Evolutionary conservation across 2,888 invertebrate species (phyloP), one percentile per base, ranked within the genome.

Genomic region (Chrysolina haemoptera): DNA sequence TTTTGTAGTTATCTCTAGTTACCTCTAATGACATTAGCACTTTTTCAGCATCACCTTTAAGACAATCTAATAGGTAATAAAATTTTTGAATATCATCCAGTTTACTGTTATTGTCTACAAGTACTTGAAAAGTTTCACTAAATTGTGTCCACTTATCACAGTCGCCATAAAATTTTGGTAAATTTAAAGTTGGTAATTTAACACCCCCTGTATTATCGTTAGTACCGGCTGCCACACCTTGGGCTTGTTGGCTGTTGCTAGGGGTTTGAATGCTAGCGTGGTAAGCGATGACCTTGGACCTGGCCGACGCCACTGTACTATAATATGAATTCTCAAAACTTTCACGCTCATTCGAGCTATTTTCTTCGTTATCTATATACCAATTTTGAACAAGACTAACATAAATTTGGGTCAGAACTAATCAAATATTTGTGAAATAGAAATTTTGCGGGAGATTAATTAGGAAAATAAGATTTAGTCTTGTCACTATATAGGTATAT

Each of bases 81-180:
- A 77, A 74, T 50, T 73, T 77, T 62, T 70, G 40, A 10, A 73
- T 70, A 12, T 77, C 70, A 14, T 70, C 71, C 20, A 79, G 48
- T 4, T 43, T 66, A 20, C 11, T 8, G 66, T 79, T 70, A 27
- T 73, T 64, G 67, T 80, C 75, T 8, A 78, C 68, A 20, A 80
- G 64, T 11, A 78, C 62, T 14, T 43, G 53, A 53, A 74, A 79
- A n/a, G 75, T 69, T 69, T 80, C 78, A 16, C 63, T 48, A 62
- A 79, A 80, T 55, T 73, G 73, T n/a, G 48, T 46, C 75, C 75
- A 77, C 12, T 77, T 70, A 16, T 75, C 71, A 64, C 63, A 75
- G 9, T 75, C 75, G 1, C 73, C 77, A 68, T 77, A 68, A 66
- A 77, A 77, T 68, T 43, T 70, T 20, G 73, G 69, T 41, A 76